phyloP scores from a whole-genome alignment of 2,797 vertebrate genomes.

The Notoglanidium macrostoma region DNA sequence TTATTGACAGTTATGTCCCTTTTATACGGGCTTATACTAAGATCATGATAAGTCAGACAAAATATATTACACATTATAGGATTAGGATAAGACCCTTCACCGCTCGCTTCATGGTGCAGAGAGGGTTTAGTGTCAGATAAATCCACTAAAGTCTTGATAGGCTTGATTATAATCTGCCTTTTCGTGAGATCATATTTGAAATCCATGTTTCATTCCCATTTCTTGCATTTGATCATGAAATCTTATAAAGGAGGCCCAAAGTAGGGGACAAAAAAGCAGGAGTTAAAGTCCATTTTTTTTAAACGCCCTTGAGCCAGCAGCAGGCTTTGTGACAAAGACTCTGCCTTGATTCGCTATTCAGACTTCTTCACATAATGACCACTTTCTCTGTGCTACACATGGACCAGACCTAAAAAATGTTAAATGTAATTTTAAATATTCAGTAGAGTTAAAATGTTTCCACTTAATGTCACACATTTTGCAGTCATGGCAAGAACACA shows the following conservation, averaged over 20 bases:
- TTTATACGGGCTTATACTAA: neutral
- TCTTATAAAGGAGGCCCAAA: neutral
- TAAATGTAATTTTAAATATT: slow-evolving; percentile 16
- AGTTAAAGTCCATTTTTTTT: slow-evolving; percentile 13
- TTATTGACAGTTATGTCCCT: neutral
- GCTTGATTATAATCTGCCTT: slow-evolving; percentile 23
- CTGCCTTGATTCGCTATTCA: neutral
- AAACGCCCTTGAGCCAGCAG: slow-evolving; percentile 9
- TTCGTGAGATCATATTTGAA: slow-evolving; percentile 7
- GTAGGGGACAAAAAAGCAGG: neutral
- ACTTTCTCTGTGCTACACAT: neutral
- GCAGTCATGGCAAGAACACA: neutral
- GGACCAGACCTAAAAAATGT: neutral
- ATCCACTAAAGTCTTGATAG: slow-evolving; percentile 11
- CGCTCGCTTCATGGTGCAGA: neutral
- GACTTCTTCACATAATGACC: slow-evolving; percentile 2
- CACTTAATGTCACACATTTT: slow-evolving; percentile 1
- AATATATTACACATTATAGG: neutral
- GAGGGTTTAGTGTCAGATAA: slow-evolving; percentile 2
- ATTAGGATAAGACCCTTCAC: slow-evolving; percentile 4
- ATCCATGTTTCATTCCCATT: neutral
- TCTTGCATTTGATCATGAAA: neutral
- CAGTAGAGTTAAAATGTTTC: neutral
- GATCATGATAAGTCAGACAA: slow-evolving; percentile 7
- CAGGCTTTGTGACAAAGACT: neutral